Evolutionary conservation across 30 jellyfish, hydroid and myxozoan genomes (phyloP).

Genomic region (Mastigias papua): DNA sequence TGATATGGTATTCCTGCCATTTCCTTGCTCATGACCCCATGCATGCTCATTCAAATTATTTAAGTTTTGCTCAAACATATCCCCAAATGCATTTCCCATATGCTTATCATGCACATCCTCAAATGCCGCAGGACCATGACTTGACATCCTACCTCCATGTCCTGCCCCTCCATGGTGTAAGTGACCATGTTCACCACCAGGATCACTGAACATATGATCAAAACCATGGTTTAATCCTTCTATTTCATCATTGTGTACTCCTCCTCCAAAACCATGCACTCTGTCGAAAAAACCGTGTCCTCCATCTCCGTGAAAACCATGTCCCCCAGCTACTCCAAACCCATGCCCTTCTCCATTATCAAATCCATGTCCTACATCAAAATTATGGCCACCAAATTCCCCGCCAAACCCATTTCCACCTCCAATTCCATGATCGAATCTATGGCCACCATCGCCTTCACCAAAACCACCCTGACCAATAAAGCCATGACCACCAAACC

Average conservation of each 20-base stretch:
- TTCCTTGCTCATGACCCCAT: conserved; percentile 48
- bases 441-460: conserved; percentile 34
- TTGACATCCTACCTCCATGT: conserved; percentile 34
- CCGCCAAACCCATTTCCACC: conserved; percentile 41
- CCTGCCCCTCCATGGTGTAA: conserved; percentile 38
- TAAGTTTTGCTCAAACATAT: conserved; percentile 35
- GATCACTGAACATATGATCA: conserved; percentile 13
- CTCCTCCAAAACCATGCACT: conserved; percentile 52
- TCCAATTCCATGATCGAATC: not conserved
- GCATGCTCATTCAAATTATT: conserved; percentile 26
- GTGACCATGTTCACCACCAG: conserved; percentile 30
- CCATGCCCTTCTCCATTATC: conserved; percentile 46
- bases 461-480: conserved; percentile 37
- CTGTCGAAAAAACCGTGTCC: conserved; percentile 36
- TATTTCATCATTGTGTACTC: conserved; percentile 26
- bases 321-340: conserved; percentile 16
- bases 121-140: conserved; percentile 64
- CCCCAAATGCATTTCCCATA: conserved; percentile 45
- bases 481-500: conserved; percentile 29
- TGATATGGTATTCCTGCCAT: conserved; percentile 25
- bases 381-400: conserved; percentile 14
- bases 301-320: conserved; percentile 30
- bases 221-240: conserved; percentile 35
- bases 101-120: conserved; percentile 38
- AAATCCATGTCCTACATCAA: conserved; percentile 29